These are phyloP conservation scores for Forbesichthys agassizii DNA, from an alignment of 2,113 vertebrate species.

Conservation along the genomic window DNA sequence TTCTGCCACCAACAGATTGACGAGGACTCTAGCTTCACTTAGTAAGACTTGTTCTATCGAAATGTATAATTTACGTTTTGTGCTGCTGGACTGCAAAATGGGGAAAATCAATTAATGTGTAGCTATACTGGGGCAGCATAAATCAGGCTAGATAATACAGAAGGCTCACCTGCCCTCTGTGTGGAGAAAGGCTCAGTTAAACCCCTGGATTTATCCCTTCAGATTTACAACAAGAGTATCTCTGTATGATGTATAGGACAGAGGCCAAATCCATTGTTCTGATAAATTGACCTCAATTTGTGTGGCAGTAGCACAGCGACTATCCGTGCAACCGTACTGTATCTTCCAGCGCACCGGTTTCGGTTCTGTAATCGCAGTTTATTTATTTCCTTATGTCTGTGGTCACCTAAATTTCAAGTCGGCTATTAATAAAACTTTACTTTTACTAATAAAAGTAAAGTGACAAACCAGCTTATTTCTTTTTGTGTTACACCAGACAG, in stretches of 20 bases:
- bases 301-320: neutral
- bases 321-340: neutral
- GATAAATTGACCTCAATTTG: constrained; percentile 6
- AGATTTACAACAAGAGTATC: constrained; percentile 48
- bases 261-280: constrained; percentile 36
- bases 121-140: constrained; percentile 54
- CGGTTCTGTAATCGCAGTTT: constrained; percentile 6
- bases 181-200: constrained; percentile 41
- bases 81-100: constrained; percentile 37
- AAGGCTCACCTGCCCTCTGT: constrained; percentile 26
- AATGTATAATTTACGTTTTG: constrained; percentile 57
- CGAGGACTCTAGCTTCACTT: constrained; percentile 37
- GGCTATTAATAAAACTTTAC: constrained; percentile 2
- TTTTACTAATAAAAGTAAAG: too few species aligned
- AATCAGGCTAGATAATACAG: constrained; percentile 29
- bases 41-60: constrained; percentile 56
- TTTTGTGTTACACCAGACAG: neutral
- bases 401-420: neutral
- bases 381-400: constrained; percentile 21
- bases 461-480: neutral
- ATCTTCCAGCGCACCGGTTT: neutral
- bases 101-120: constrained; percentile 56
- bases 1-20: constrained; percentile 41
- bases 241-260: constrained; percentile 21
- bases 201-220: constrained; percentile 25